These are phyloP conservation scores for Typhlichthys subterraneus DNA, from an alignment of 2,797 vertebrate species.

Conservation along the genomic window DNA sequence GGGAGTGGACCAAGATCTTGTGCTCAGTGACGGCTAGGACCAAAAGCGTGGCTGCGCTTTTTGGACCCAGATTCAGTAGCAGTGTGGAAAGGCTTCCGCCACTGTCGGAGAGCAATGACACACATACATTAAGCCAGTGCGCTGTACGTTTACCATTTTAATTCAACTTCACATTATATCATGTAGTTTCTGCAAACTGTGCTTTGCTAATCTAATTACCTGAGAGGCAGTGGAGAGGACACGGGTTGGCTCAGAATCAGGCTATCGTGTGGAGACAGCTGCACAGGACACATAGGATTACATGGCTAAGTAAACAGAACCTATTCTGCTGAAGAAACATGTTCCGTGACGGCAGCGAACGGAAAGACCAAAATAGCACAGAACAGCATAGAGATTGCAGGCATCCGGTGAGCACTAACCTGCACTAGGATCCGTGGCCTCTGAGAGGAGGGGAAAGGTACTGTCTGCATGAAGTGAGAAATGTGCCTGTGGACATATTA, in stretches of 20 bases:
- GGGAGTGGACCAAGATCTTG: slow-evolving; percentile 97
- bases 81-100: slow-evolving; percentile 95
- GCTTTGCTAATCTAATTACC: slow-evolving; percentile 73
- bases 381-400: neutral
- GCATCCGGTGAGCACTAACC: slow-evolving; percentile 70
- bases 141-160: neutral
- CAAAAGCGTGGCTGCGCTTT: slow-evolving; percentile 91
- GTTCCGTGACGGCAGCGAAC: neutral
- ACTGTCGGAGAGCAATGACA: slow-evolving; percentile 61
- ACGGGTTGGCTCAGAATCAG: slow-evolving; percentile 97
- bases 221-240: slow-evolving; percentile 94
- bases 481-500: slow-evolving; percentile 84
- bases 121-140: neutral
- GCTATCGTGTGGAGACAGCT: slow-evolving; percentile 97
- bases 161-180: slow-evolving; percentile 5
- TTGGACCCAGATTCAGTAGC: slow-evolving; percentile 95
- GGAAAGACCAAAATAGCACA: neutral
- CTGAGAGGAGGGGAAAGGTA: slow-evolving; percentile 96
- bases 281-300: slow-evolving; percentile 28
- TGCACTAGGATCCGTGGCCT: slow-evolving; percentile 97
- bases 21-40: slow-evolving; percentile 98
- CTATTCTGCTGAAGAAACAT: slow-evolving; percentile 6
- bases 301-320: neutral
- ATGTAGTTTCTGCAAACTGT: neutral
- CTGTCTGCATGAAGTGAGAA: slow-evolving; percentile 98